Evolutionary conservation across 2,888 invertebrate genomes (phyloP).

Genomic region (Isoperla grammatica): DNA sequence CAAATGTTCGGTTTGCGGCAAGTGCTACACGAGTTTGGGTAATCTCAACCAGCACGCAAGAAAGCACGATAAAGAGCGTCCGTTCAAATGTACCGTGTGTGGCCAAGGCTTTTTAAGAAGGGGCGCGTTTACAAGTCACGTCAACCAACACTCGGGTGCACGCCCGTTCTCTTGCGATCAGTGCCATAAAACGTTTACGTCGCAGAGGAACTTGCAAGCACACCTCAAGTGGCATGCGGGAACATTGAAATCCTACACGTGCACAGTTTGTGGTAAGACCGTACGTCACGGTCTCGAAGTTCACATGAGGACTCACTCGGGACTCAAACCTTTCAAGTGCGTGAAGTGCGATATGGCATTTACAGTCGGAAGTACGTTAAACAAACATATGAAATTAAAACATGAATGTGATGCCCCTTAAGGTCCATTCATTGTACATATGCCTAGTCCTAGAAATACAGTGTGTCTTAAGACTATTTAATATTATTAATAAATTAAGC

Average conservation of each 20-base stretch:
- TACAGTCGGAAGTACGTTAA: constrained; percentile 31
- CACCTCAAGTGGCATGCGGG: constrained; percentile 27
- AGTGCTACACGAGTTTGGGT: constrained; percentile 28
- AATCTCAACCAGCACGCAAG: constrained; percentile 30
- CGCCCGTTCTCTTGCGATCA: constrained; percentile 25
- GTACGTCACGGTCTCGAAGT: constrained; percentile 28
- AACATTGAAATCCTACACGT: constrained; percentile 25
- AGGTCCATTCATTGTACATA: not conserved
- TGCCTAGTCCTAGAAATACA: not conserved
- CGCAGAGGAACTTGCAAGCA: constrained; percentile 23
- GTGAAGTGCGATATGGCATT: constrained; percentile 27
- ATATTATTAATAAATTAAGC: not conserved
- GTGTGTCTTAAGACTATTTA: not conserved
- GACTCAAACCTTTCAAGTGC: constrained; percentile 29
- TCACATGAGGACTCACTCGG: constrained; percentile 31
- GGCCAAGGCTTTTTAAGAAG: constrained; percentile 28
- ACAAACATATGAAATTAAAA: constrained; percentile 29
- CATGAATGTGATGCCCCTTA: constrained; percentile 12
- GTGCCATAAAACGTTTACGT: constrained; percentile 27
- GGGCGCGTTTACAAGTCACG: constrained; percentile 24
- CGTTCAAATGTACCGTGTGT: constrained; percentile 28
- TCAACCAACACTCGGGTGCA: constrained; percentile 26
- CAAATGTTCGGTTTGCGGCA: constrained; percentile 30
- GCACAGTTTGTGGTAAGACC: constrained; percentile 28
- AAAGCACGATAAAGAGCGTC: constrained; percentile 27